phyloP scores from a whole-genome alignment of 2,113 vertebrate species.

The Sylvia atricapilla region DNA sequence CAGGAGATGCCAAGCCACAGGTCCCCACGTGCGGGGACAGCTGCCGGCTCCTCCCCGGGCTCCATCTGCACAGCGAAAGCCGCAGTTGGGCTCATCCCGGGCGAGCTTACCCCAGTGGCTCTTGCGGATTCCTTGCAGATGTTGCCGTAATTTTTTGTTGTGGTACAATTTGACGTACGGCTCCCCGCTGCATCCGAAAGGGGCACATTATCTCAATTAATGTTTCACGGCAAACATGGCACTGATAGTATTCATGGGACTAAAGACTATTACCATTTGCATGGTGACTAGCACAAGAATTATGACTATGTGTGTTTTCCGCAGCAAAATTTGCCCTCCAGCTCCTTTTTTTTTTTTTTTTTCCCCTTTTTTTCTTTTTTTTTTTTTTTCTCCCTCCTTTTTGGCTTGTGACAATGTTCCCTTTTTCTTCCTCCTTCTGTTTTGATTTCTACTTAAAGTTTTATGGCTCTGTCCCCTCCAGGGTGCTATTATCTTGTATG shows the following conservation, averaged over 20 bases:
- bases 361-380: constrained; percentile 44
- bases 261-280: constrained; percentile 77
- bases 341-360: constrained; percentile 64
- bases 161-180: constrained; percentile 44
- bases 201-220: constrained; percentile 75
- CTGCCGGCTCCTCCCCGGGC: neutral
- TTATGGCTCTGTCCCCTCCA: constrained; percentile 87
- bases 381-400: constrained; percentile 33
- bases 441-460: constrained; percentile 98
- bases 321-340: constrained; percentile 77
- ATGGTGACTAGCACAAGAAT: constrained; percentile 73
- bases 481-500: constrained; percentile 93
- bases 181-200: constrained; percentile 61
- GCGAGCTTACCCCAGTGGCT: neutral
- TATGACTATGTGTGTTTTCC: constrained; percentile 71
- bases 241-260: constrained; percentile 74
- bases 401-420: constrained; percentile 83
- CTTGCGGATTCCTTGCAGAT: constrained; percentile 3
- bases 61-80: neutral
- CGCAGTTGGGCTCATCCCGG: neutral
- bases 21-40: accelerated
- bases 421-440: constrained; percentile 85
- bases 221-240: constrained; percentile 71
- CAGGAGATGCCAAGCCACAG: neutral
- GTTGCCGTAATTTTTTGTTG: constrained; percentile 63